A percentile compares a stretch with the other conserved stretches of the same genome.
Evolutionary conservation across 2,888 invertebrate genomes (phyloP).

Genomic region (Tyria jacobaeae): DNA sequence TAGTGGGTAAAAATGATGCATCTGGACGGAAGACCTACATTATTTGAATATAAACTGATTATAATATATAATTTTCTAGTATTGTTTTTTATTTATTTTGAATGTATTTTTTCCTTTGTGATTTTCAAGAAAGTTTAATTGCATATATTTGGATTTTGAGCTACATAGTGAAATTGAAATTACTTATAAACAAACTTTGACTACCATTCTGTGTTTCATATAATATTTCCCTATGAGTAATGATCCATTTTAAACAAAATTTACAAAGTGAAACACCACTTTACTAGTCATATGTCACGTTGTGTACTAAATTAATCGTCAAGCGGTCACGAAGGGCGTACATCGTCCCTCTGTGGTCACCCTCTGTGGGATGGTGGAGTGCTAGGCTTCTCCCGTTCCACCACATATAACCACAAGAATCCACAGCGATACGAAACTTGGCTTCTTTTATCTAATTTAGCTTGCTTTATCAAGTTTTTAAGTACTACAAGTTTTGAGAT

Average conservation of each 20-base stretch:
- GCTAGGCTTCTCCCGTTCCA: too few species aligned
- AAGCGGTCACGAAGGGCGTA: too few species aligned
- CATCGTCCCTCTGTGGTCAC: too few species aligned
- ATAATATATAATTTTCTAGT: too few species aligned
- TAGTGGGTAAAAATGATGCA: constrained; percentile 23
- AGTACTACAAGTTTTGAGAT: too few species aligned
- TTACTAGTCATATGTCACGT: background rate
- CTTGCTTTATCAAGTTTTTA: too few species aligned
- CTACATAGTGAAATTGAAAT: background rate
- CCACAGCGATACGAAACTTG: background rate
- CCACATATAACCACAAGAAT: background rate
- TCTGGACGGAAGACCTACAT: constrained; percentile 22
- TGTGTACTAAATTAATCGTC: background rate
- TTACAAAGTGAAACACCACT: background rate
- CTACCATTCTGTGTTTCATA: background rate
- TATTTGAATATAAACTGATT: too few species aligned
- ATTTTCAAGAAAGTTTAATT: background rate
- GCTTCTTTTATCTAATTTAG: too few species aligned
- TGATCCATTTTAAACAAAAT: background rate
- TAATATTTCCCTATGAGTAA: background rate
- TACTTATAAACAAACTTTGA: background rate
- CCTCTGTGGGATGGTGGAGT: too few species aligned
- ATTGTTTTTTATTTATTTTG: constrained; percentile 16
- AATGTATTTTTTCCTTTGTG: too few species aligned
- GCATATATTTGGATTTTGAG: background rate